phyloP scores from a whole-genome alignment of 2,888 invertebrate species.

The Machimus atricapillus region DNA sequence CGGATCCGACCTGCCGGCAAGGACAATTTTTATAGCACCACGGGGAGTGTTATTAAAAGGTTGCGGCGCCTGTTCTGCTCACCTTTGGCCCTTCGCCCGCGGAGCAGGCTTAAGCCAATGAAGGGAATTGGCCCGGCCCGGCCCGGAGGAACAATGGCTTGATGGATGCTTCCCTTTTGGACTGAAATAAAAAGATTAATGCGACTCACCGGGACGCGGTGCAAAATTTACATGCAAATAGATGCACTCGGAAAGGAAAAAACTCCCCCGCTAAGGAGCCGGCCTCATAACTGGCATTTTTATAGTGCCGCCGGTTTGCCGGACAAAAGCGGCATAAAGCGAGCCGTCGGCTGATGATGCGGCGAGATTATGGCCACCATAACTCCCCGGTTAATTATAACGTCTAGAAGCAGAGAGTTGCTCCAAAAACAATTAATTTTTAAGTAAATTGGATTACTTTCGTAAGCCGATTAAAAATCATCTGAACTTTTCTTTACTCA shows the following conservation, averaged over 20 bases:
- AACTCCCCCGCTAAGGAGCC: not conserved
- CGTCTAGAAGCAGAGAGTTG: not conserved
- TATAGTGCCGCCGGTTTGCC: not conserved
- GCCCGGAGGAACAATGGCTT: not conserved
- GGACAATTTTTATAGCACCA: conserved; percentile 32
- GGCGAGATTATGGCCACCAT: not conserved
- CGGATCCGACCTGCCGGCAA: conserved; percentile 26
- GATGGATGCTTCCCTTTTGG: conserved; percentile 36
- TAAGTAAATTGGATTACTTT: not conserved
- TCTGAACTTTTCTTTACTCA: not conserved
- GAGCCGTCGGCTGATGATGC: not conserved
- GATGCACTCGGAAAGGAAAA: not conserved
- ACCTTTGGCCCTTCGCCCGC: not conserved
- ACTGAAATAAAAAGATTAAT: conserved; percentile 28
- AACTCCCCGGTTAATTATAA: not conserved
- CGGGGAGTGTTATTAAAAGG: conserved; percentile 32
- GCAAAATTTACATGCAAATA: conserved; percentile 33
- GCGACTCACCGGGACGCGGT: not conserved
- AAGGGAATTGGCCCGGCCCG: not conserved
- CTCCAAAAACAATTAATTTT: not conserved
- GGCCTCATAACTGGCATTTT: conserved; percentile 2
- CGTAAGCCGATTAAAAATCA: not conserved
- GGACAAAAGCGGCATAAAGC: not conserved
- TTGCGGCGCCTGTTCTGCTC: not conserved
- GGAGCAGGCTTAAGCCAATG: not conserved